Evolutionary conservation across 2,113 vertebrate species (phyloP).

Genomic region (Parus major): DNA sequence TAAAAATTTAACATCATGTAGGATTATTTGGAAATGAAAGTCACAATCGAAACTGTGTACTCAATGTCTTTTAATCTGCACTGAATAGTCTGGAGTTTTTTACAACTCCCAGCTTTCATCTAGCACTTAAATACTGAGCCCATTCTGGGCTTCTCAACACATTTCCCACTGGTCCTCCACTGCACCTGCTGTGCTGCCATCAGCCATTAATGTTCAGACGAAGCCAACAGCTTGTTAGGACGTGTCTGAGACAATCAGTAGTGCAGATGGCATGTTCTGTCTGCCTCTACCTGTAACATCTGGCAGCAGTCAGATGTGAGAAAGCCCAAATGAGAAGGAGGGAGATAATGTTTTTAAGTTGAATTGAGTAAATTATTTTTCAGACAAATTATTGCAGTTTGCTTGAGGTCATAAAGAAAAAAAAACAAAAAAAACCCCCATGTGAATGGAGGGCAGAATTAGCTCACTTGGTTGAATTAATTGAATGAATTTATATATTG

Average conservation of each 20-base stretch:
- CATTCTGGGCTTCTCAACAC: neutral
- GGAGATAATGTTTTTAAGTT: neutral
- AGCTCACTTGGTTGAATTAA: neutral
- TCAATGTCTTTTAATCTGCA: neutral
- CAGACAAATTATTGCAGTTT: neutral
- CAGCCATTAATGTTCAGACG: conserved; percentile 17
- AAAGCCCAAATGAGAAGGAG: conserved; percentile 11
- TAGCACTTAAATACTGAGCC: neutral
- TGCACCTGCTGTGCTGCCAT: conserved; percentile 29
- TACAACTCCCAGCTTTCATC: neutral
- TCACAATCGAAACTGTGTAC: neutral
- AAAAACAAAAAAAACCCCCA: neutral
- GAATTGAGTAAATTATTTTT: neutral
- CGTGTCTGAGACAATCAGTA: neutral
- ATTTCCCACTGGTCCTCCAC: conserved; percentile 16
- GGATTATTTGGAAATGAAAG: neutral
- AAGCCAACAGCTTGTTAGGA: conserved; percentile 19
- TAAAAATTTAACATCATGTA: neutral
- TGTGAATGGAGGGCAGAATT: neutral
- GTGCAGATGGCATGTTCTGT: conserved; percentile 27
- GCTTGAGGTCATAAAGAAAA: neutral
- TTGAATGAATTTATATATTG: neutral
- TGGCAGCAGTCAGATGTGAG: conserved; percentile 42
- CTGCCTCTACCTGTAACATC: conserved; percentile 54
- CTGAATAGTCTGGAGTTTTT: neutral